Base-by-base conservation (phyloP, 2,888 invertebrate genomes). In the Smittia sp. region DNA sequence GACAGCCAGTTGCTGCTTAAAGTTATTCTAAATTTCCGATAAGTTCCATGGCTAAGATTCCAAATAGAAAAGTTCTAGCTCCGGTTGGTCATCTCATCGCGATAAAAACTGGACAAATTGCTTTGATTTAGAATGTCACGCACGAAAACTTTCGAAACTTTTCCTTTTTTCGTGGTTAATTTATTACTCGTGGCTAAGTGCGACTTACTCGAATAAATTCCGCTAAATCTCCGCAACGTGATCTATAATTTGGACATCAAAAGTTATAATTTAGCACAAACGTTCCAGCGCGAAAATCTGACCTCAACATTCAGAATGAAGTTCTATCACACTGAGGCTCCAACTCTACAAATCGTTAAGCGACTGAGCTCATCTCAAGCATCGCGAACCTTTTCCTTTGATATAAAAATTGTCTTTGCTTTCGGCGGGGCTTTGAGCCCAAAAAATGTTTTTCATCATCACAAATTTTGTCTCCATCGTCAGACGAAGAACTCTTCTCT, bases 371-470 rank as follows among this genome's bases (percentile, higher is more conserved):
- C n/a, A n/a, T 15, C 46, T 46, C 11, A 15, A 38, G 38, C 11
- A 13, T 11, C 46, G n/a, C 6, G n/a, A 46, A n/a, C 3, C n/a
- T 11, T n/a, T 46, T 46, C 11, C 3, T 11, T 46, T 46, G 11
- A 46, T 46, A 46, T 46, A 46, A 46, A 46, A 46, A 46, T 46
- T 46, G 46, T 46, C 46, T 46, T 46, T 46, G 46, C 46, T 11
- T 46, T 11, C n/a, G 9, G 15, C 15, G 2, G 11, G 11, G 46
- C 46, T 46, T 46, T 15, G 2, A 46, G 11, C 46, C 46, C 2
- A 11, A 46, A 46, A n/a, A 15, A 46, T 46, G 2, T 46, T 15
- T 46, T 46, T 46, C 46, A 11, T 46, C 46, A 46, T 46, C 46
- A 46, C 46, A 46, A 46, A n/a, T 46, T 46, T 46, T 46, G 46